A percentile compares a stretch with the other conserved stretches of the same genome.
Evolutionary conservation across 64 coral and sea anemone genomes (phyloP).

Genomic region (Hydrozoanthus tunicans): DNA sequence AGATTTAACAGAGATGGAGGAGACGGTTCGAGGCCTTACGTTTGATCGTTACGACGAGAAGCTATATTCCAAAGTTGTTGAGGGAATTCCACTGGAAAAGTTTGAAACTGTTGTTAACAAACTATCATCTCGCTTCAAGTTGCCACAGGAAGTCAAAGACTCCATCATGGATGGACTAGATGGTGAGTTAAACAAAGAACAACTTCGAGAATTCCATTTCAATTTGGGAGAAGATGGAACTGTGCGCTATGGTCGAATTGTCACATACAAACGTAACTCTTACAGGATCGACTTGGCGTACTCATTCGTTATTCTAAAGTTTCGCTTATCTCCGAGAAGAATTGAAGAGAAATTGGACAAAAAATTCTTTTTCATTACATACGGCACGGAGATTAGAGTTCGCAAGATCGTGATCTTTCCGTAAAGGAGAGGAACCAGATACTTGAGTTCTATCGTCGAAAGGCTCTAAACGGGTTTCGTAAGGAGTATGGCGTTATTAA

Average conservation of each 20-base stretch:
- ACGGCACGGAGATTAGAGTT: slow-evolving; percentile 2
- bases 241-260: slow-evolving; percentile 20
- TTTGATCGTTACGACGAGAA: no score
- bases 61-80: no score
- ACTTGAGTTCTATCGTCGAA: neutral
- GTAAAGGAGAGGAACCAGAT: slow-evolving; percentile 39
- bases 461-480: slow-evolving; percentile 20
- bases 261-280: slow-evolving; percentile 25
- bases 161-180: slow-evolving; percentile 10
- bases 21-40: no score
- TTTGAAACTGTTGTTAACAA: no score
- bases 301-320: slow-evolving; percentile 19
- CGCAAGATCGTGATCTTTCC: slow-evolving; percentile 31
- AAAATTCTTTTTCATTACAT: slow-evolving; percentile 29
- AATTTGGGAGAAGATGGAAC: neutral
- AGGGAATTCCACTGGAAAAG: no score
- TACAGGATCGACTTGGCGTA: slow-evolving; percentile 47
- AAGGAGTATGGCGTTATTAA: neutral
- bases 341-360: slow-evolving; percentile 19
- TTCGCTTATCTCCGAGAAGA: slow-evolving; percentile 24
- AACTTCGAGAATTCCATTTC: slow-evolving; percentile 52
- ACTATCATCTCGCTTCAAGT: slow-evolving; percentile 9
- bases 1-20: no score
- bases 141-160: neutral
- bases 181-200: slow-evolving; percentile 20